Evolutionary conservation across 2,797 vertebrate species (phyloP), one percentile per base, ranked within the genome.

Genomic region (Sternotherus odoratus): DNA sequence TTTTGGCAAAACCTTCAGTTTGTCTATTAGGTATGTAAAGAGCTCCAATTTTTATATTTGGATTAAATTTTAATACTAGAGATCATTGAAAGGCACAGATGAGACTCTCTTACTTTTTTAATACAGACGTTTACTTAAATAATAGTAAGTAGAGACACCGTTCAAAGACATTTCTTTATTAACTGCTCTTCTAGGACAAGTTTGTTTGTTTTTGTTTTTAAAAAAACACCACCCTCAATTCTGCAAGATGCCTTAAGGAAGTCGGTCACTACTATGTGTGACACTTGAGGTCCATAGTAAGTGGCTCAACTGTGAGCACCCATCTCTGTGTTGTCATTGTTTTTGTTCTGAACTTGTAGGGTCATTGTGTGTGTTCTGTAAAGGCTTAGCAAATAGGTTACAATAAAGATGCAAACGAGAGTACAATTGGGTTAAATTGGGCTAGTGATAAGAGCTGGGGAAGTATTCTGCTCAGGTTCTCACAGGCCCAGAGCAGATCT

Each of bases 261-360:
- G 26, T 75, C 26, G 7, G 26, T 28, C 2, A 82, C n/a, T 3
- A 90, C 8, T 77, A 10, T 90, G 21, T 1, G 86, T 6, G 83
- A 28, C 85, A 82, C 82, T 51, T 30, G 91, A 94, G 86, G 75
- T 92, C 11, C 13, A 1, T 13, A 48, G 13, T 90, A 94, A 94
- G 56, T 85, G 87, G 56, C 60, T 95, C 83, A 93, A 85, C 77
- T 88, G 66, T 83, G n/a, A 84, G 78, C 28, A 33, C 5, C 82
- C 78, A 4, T 9, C 12, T 28, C 12, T 17, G 5, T 24, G 13
- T 60, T 60, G 57, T 60, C 57, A 60, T 60, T 60, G 13, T 15
- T 60, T 60, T 60, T 69, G 63, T 69, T 69, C 33, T 33, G 60
- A n/a, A 23, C n/a, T 36, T 69, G n/a, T 16, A 33, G 17, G 28